Evolutionary conservation across 2,888 invertebrate species (phyloP), one percentile per base, ranked within the genome.

Genomic region (Bembecia ichneumoniformis): DNA sequence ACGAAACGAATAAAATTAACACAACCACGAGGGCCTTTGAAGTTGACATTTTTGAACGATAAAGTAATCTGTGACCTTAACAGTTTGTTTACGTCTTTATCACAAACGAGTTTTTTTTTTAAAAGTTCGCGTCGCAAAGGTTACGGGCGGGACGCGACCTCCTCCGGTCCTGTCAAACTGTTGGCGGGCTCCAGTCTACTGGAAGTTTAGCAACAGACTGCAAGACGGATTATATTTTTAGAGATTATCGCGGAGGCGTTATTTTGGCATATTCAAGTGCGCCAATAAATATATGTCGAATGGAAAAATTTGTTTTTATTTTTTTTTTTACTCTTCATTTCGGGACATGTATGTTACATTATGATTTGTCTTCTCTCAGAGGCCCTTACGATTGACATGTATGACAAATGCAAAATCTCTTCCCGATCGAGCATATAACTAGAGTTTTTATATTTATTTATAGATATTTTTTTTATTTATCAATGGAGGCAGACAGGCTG

Each of bases 181-280:
- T 49, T 62, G 64, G 62, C 64, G 35, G 64, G 53, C 58, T 75
- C 73, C 71, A 75, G 74, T 50, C 59, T 55, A 75, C 77, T 77
- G 76, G 74, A 76, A 61, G 57, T 58, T 55, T 43, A 55, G 51
- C 48, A 46, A 47, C 62, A 74, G 75, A 74, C 73, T 67, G 70
- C 67, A 69, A 71, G 75, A 66, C 77, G 68, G 60, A 51, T 49
- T 28, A 47, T 74, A 73, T 66, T 64, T 68, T 66, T 68, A 68
- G 68, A 57, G 48, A 52, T 50, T 60, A 73, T 74, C 66, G 71
- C 72, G 64, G 67, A 59, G 69, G 68, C 70, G 69, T 63, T 51
- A 51, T 57, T 55, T 61, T 60, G 59, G 55, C 59, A 52, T 49
- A 43, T 51, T 51, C 49, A 46, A 52, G 50, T 55, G 55, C 56